These are phyloP conservation scores for Unio pictorum DNA, from an alignment of 2,888 invertebrate species.

Conservation along the genomic window DNA sequence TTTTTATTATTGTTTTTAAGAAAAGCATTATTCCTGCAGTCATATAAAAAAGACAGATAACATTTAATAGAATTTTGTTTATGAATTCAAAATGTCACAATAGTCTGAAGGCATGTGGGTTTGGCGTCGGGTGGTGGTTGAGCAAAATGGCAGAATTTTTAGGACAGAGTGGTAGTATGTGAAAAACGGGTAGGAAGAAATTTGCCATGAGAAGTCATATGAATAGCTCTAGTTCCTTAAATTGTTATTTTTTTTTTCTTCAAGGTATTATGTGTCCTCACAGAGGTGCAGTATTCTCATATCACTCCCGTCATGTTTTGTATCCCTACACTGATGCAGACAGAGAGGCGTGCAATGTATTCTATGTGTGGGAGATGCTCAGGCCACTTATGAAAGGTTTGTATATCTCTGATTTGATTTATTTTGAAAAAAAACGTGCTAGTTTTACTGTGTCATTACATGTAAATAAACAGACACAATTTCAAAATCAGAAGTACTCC, in stretches of 20 bases:
- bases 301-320: slow-evolving; percentile 65
- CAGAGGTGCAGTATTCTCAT: slow-evolving; percentile 71
- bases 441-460: not conserved
- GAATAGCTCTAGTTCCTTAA: not conserved
- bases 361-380: slow-evolving; percentile 73
- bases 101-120: no score
- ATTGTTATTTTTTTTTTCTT: not conserved
- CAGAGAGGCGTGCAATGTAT: slow-evolving; percentile 71
- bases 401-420: not conserved
- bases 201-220: not conserved
- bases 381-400: slow-evolving; percentile 70
- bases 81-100: no score
- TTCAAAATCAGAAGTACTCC: not conserved
- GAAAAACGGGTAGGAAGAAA: no score
- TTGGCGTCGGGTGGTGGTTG: no score
- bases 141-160: no score
- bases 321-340: slow-evolving; percentile 68
- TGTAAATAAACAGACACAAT: not conserved
- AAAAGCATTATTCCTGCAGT: no score
- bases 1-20: no score
- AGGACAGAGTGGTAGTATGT: no score
- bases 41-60: no score
- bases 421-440: not conserved
- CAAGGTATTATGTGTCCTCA: slow-evolving; percentile 71
- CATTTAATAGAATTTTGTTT: no score